Evolutionary conservation across 1,140 invertebrate species (phyloP).

Genomic region (Rhizoglyphus robini): DNA sequence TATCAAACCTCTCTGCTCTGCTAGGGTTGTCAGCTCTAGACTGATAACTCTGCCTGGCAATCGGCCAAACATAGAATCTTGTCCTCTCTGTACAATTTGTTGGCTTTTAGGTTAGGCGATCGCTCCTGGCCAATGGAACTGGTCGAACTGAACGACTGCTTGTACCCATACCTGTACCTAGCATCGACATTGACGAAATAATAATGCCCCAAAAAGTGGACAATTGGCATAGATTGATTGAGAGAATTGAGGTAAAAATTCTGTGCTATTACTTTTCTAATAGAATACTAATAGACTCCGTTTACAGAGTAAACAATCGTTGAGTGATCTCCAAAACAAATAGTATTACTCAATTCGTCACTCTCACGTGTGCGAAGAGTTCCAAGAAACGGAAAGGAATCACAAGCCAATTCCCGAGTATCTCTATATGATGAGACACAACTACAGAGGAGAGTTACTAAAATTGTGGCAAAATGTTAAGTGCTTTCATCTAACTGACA

Average conservation of each 20-base stretch:
- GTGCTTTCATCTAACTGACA: constrained; percentile 78
- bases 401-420: constrained; percentile 66
- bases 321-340: too few relatives aligned
- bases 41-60: not conserved
- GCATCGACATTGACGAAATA: too few relatives aligned
- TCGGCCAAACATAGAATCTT: not conserved
- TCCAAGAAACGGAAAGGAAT: too few relatives aligned
- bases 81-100: not conserved
- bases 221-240: not conserved
- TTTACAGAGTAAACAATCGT: too few relatives aligned
- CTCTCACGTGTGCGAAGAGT: constrained; percentile 10
- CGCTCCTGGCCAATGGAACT: constrained; percentile 34
- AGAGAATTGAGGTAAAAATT: constrained; percentile 2
- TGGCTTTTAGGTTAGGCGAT: not conserved
- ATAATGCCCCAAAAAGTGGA: constrained; percentile 47
- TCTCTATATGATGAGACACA: constrained; percentile 84
- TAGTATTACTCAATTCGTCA: too few relatives aligned
- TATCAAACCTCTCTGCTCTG: not conserved
- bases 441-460: constrained; percentile 70
- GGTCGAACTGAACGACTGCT: constrained; percentile 81
- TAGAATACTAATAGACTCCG: too few relatives aligned
- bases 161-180: constrained; percentile 70
- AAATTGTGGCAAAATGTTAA: constrained; percentile 83
- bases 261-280: too few relatives aligned
- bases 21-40: not conserved